phyloP scores from a whole-genome alignment of 2,797 vertebrate species.

The Champsocephalus esox region DNA sequence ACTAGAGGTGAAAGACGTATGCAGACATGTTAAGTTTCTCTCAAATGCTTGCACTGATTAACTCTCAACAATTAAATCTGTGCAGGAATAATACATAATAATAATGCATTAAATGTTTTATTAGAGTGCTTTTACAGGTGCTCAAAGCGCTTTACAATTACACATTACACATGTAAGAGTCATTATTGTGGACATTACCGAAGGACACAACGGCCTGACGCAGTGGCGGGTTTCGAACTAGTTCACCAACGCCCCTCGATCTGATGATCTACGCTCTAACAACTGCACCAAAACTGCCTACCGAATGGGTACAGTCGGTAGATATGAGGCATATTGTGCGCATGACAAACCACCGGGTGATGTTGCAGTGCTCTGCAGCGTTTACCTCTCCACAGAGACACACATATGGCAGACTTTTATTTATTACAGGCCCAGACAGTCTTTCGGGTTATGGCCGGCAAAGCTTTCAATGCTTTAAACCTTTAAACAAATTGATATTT shows the following conservation, averaged over 20 bases:
- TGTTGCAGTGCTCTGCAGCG: not conserved
- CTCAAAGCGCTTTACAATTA: no score
- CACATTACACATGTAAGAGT: no score
- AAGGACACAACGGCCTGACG: no score
- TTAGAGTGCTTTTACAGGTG: no score
- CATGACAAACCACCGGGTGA: not conserved
- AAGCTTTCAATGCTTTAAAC: conserved; percentile 7
- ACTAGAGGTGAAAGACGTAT: not conserved
- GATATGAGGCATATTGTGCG: not conserved
- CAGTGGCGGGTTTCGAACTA: no score
- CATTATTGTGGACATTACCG: no score
- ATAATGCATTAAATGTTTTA: no score
- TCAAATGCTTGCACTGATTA: not conserved
- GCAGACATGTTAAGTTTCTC: not conserved
- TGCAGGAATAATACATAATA: not conserved
- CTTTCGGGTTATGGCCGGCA: not conserved
- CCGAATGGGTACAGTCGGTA: not conserved
- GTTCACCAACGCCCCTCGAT: no score
- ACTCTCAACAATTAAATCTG: not conserved
- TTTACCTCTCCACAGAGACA: not conserved
- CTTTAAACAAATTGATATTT: conserved; percentile 15
- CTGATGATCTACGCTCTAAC: no score
- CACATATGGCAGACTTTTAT: not conserved
- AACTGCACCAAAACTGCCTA: no score
- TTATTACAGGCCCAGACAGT: not conserved